Evolutionary conservation across 2,797 vertebrate genomes (phyloP).

Genomic region (Apogon hyalosoma): DNA sequence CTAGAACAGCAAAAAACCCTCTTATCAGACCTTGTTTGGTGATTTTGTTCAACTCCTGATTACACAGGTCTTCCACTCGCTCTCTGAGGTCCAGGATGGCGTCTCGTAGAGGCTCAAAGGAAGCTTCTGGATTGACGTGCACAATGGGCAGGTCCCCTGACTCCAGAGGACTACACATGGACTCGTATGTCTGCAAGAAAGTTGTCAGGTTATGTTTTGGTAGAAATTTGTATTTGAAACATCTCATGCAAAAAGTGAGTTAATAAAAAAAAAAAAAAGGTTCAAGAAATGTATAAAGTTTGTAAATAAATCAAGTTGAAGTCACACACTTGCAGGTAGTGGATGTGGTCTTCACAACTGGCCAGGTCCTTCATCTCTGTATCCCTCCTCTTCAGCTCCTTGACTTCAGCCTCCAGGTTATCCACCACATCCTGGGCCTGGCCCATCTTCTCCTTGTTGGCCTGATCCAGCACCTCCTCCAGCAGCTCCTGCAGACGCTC

Average conservation of each 20-base stretch:
- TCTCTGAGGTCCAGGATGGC: slow-evolving; percentile 78
- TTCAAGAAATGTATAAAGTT: neutral
- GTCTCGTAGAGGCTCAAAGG: slow-evolving; percentile 75
- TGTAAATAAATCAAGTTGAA: no score
- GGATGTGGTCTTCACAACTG: slow-evolving; percentile 81
- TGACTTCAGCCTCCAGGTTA: slow-evolving; percentile 77
- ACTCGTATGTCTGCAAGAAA: slow-evolving; percentile 72
- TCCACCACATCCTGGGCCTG: slow-evolving; percentile 78
- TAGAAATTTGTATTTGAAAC: no score
- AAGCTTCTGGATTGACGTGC: slow-evolving; percentile 65
- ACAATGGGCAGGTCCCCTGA: slow-evolving; percentile 73
- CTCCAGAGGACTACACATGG: slow-evolving; percentile 74
- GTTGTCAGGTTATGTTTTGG: neutral
- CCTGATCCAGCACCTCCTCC: slow-evolving; percentile 78
- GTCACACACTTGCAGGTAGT: slow-evolving; percentile 79
- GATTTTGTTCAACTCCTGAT: slow-evolving; percentile 82
- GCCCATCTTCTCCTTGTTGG: slow-evolving; percentile 76
- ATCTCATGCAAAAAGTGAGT: no score
- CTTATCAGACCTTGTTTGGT: slow-evolving; percentile 76
- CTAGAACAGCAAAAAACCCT: rapidly evolving
- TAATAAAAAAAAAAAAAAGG: neutral
- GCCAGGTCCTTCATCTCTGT: slow-evolving; percentile 78
- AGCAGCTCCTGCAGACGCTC: slow-evolving; percentile 82
- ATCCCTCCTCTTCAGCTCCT: slow-evolving; percentile 77
- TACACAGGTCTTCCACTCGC: slow-evolving; percentile 83